Evolutionary conservation across 2,797 vertebrate species (phyloP).

Genomic region (Cuniculus paca): DNA sequence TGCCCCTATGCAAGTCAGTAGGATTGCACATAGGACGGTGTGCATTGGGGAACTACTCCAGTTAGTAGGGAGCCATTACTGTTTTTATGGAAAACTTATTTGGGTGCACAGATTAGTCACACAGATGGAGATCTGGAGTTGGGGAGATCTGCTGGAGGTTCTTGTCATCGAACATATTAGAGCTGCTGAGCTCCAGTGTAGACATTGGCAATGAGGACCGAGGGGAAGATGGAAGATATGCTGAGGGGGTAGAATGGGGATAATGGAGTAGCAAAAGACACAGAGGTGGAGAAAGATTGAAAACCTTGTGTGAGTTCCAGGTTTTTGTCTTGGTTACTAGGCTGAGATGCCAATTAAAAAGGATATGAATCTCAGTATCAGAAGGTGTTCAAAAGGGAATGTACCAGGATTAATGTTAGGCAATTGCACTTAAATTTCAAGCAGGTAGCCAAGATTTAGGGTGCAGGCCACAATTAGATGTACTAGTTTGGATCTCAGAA

Average conservation of each 20-base stretch:
- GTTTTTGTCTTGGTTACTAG: not conserved
- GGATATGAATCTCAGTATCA: not conserved
- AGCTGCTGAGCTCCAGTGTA: not conserved
- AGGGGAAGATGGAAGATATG: not conserved
- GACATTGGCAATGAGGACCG: not conserved
- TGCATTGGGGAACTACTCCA: not conserved
- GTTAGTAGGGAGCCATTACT: not conserved
- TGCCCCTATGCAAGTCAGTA: not conserved
- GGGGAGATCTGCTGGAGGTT: not conserved
- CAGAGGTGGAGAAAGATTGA: not conserved
- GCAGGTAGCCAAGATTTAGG: not conserved
- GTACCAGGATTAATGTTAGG: not conserved
- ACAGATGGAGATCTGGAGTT: not conserved
- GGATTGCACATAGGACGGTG: not conserved
- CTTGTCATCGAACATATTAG: not conserved
- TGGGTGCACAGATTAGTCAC: not conserved
- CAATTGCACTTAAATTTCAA: slow-evolving; percentile 25
- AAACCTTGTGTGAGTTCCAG: not conserved
- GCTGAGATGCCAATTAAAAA: not conserved
- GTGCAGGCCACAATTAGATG: not conserved
- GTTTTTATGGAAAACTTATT: not conserved
- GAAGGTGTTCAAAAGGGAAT: not conserved
- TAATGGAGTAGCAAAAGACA: not conserved
- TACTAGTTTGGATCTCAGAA: not conserved
- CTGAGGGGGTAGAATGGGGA: not conserved